Percentiles rank a stretch among this genome's conserved stretches.
phyloP scores from a whole-genome alignment of 2,797 vertebrate genomes.

The Tachyglossus aculeatus region DNA sequence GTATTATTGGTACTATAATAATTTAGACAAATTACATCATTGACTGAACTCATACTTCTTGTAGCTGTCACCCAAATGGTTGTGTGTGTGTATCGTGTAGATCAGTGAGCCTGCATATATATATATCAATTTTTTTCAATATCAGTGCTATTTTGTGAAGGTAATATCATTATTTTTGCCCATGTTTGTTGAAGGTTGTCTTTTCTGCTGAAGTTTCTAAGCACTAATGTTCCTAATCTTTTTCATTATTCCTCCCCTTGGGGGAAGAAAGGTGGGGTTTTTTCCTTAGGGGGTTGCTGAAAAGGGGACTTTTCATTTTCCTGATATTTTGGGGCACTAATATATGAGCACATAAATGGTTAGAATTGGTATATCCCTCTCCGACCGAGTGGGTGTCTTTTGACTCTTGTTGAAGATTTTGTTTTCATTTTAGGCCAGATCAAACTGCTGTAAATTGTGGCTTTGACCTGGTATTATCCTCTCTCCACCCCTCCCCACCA shows the following conservation, averaged over 20 bases:
- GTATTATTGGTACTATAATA: conserved; percentile 59
- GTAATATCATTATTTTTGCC: conserved; percentile 34
- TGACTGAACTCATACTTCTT: conserved; percentile 41
- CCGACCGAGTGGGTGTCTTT: too few relatives aligned
- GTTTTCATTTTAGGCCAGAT: too few relatives aligned
- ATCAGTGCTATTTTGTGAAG: conserved; percentile 46
- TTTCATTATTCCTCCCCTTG: conserved; percentile 10
- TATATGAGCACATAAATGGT: too few relatives aligned
- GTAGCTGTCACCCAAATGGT: conserved; percentile 37
- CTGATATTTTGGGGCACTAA: too few relatives aligned
- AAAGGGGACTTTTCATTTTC: too few relatives aligned
- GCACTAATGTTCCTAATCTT: neutral
- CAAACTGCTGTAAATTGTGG: too few relatives aligned
- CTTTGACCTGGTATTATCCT: too few relatives aligned
- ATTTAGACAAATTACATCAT: conserved; percentile 50
- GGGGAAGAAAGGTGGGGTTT: too few relatives aligned
- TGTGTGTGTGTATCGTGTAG: conserved; percentile 31
- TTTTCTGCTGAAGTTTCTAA: conserved; percentile 37
- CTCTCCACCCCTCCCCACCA: too few relatives aligned
- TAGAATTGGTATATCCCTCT: too few relatives aligned
- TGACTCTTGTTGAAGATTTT: too few relatives aligned
- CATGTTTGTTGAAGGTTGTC: conserved; percentile 18
- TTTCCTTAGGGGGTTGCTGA: too few relatives aligned
- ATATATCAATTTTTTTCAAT: conserved; percentile 34
- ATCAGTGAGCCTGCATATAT: conserved; percentile 33